These are phyloP conservation scores for Spheniscus mendiculus DNA, from an alignment of 2,113 vertebrate genomes.

Conservation along the genomic window DNA sequence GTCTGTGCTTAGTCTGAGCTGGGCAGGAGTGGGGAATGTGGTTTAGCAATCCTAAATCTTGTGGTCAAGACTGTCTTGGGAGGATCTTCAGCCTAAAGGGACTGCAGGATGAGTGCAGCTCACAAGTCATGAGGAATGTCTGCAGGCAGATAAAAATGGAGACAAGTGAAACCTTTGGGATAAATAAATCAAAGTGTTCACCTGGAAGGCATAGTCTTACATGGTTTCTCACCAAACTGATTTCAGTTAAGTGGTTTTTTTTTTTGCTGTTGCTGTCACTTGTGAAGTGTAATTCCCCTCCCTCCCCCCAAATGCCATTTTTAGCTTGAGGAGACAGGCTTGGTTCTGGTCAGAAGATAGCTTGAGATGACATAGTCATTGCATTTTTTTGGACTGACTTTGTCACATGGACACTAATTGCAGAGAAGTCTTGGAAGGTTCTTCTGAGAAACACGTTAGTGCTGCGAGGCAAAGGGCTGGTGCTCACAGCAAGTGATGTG, in stretches of 20 bases:
- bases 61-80: neutral
- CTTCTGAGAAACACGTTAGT: neutral
- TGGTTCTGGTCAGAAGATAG: neutral
- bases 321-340: neutral
- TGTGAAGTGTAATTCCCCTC: neutral
- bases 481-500: neutral
- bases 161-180: neutral
- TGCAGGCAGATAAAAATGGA: neutral
- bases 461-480: neutral
- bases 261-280: neutral
- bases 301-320: neutral
- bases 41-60: neutral
- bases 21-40: neutral
- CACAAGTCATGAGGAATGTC: rapidly evolving
- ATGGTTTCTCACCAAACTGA: neutral
- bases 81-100: neutral
- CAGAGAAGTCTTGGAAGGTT: neutral
- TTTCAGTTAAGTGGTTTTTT: neutral
- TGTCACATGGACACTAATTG: neutral
- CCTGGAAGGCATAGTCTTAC: neutral
- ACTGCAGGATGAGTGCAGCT: neutral
- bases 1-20: neutral
- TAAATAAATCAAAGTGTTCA: too few species aligned
- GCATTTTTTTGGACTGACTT: neutral
- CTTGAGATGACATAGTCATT: neutral